Percentiles rank a stretch among this genome's conserved stretches.
phyloP scores from a whole-genome alignment of 2,113 vertebrate genomes.

The Syngnathus scovelli region DNA sequence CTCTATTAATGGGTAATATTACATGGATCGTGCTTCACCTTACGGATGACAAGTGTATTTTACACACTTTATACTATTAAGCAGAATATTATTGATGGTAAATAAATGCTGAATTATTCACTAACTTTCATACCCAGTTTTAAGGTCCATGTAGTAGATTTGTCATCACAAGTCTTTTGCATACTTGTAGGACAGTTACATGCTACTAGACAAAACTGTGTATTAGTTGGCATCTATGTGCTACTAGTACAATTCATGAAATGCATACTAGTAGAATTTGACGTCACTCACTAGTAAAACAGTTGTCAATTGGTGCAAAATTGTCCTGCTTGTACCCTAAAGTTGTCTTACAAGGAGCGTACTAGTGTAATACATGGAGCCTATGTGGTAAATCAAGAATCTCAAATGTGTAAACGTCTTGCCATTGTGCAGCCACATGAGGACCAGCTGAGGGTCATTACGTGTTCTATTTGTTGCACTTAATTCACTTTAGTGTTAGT shows the following conservation, averaged over 20 bases:
- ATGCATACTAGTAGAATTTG: background rate
- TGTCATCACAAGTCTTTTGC: background rate
- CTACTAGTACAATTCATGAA: background rate
- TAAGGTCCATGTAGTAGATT: too few species aligned
- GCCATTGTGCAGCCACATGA: conserved; percentile 70
- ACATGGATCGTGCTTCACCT: too few species aligned
- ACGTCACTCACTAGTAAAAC: background rate
- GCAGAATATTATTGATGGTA: too few species aligned
- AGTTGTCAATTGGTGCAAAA: background rate
- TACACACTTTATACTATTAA: too few species aligned
- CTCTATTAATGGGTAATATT: too few species aligned
- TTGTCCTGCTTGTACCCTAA: background rate
- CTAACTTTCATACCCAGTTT: too few species aligned
- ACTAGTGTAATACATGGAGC: background rate
- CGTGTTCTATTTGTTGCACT: conserved; percentile 34
- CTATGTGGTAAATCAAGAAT: background rate
- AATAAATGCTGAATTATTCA: too few species aligned
- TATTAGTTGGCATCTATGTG: background rate
- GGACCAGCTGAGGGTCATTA: conserved; percentile 82
- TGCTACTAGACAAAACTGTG: background rate
- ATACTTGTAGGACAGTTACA: too few species aligned
- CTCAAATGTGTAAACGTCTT: background rate
- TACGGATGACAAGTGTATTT: too few species aligned
- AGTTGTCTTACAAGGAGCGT: background rate
- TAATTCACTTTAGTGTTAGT: conserved; percentile 24